Evolutionary conservation across 2,888 invertebrate species (phyloP), one percentile per base, ranked within the genome.

Genomic region (Rosalia funebris): DNA sequence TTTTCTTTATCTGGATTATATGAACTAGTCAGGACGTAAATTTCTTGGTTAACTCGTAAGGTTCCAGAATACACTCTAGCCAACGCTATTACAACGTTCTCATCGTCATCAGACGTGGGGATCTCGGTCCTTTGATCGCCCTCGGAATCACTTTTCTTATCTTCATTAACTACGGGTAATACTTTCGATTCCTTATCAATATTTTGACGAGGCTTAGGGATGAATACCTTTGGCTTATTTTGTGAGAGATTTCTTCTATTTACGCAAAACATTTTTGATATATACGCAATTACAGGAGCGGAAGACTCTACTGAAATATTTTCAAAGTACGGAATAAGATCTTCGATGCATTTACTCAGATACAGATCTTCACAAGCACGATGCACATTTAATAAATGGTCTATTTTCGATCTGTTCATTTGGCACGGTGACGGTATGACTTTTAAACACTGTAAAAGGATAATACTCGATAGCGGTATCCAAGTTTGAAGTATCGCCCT

Each of bases 61-160:
- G 86, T 90, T 1, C 98, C 98, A 79, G 95, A 95, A 79, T 94
- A 98, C 31, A 98, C 87, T 75, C 98, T 87, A 12, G 96, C 96
- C 83, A 98, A 95, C 0, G 95, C 98, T 65, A 98, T 85, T 76
- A 97, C 92, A 37, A 87, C 88, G 62, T 89, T 87, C 44, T 71
- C 70, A 47, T 64, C 60, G 45, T 76, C 77, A 16, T 75, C 67
- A 36, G 82, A 80, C 63, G 71, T 72, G 11, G 16, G 32, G 36
- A 71, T 70, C 42, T 69, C 65, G 2, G 41, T 19, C 42, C 56
- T 17, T 44, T 57, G 81, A 79, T 67, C 60, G 54, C 68, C 63
- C n/a, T 64, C 56, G 47, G n/a, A n/a, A n/a, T 58, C 50, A 52
- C 47, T 19, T 15, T 62, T 32, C 32, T 63, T 80, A 34, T 61